Evolutionary conservation across 2,797 vertebrate species (phyloP), one percentile per base, ranked within the genome.

Genomic region (Lophotriccus pileatus): DNA sequence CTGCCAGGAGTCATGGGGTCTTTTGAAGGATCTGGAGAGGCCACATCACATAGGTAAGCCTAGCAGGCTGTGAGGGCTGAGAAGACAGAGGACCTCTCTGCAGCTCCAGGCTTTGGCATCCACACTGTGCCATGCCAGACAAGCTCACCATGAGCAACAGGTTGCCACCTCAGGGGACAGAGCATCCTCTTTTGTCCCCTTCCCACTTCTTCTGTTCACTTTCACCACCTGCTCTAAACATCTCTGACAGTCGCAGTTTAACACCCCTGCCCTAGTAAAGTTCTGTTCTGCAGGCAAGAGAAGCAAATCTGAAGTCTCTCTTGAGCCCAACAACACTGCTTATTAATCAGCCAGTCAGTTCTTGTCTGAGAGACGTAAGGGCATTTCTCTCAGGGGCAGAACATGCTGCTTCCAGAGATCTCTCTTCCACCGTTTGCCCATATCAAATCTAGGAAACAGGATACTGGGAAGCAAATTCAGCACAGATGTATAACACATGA

Each of bases 1-100:
- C 21, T 2, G 4, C 47, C 59, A 87, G 52, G 56, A 36, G 25
- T 60, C 4, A 1, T 32, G n/a, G 53, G 39, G 18, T 41, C 34
- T 93, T 92, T 66, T 39, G 56, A 60, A 49, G 0, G 2, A 52
- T 43, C 34, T 88, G 79, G 39, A 86, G 49, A 62, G 30, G 20
- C 32, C 58, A 34, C 4, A 2, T 49, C 1, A 0, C 30, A 22
- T 28, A 0, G 0, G 30, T 44, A 49, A 67, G 18, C 68, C 53
- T 14, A 23, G 50, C 22, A 81, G 73, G 55, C 0, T 0, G 12
- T 4, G 24, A 27, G 22, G 8, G 5, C 52, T 2, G 10, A 58
- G 63, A 21, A 63, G 59, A 34, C 12, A 58, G 34, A 49, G 37
- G 72, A 63, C 5, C 12, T 53, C 47, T 66, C 22, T 4, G 5